Conservation (phyloP, 2,888 invertebrate genomes). For the Polia nebulosa region DNA sequence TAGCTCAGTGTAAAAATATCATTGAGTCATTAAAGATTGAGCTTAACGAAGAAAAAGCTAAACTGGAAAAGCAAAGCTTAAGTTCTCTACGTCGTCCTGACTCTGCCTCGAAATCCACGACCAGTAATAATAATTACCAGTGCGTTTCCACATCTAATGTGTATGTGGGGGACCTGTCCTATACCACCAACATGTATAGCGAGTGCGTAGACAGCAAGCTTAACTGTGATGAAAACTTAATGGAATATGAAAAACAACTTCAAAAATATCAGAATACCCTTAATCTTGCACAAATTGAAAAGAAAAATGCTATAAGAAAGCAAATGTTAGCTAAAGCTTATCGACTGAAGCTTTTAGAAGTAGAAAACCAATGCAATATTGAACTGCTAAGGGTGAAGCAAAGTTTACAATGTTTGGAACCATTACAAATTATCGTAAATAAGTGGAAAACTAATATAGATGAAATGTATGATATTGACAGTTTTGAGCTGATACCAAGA, state of each 20-base stretch:
- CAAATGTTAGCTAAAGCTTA: slow-evolving; percentile 88
- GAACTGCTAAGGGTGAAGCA: slow-evolving; percentile 86
- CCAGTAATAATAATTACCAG: slow-evolving; percentile 49
- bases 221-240: slow-evolving; percentile 82
- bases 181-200: slow-evolving; percentile 71
- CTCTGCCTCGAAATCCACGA: slow-evolving; percentile 38
- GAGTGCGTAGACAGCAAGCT: slow-evolving; percentile 80
- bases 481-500: slow-evolving; percentile 81
- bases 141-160: slow-evolving; percentile 60
- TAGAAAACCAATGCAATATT: slow-evolving; percentile 88
- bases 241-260: slow-evolving; percentile 87
- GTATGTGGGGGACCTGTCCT: slow-evolving; percentile 56
- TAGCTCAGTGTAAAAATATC: slow-evolving; percentile 82
- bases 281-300: slow-evolving; percentile 86
- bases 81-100: slow-evolving; percentile 41
- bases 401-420: slow-evolving; percentile 86
- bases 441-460: slow-evolving; percentile 82
- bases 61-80: slow-evolving; percentile 77
- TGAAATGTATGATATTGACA: slow-evolving; percentile 77
- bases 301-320: slow-evolving; percentile 86
- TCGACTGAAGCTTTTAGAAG: slow-evolving; percentile 84
- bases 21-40: slow-evolving; percentile 85
- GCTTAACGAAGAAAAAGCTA: slow-evolving; percentile 82
- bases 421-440: slow-evolving; percentile 83
- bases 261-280: slow-evolving; percentile 86